phyloP scores from a whole-genome alignment of 2,113 vertebrate species.

The Elanoides forficatus region DNA sequence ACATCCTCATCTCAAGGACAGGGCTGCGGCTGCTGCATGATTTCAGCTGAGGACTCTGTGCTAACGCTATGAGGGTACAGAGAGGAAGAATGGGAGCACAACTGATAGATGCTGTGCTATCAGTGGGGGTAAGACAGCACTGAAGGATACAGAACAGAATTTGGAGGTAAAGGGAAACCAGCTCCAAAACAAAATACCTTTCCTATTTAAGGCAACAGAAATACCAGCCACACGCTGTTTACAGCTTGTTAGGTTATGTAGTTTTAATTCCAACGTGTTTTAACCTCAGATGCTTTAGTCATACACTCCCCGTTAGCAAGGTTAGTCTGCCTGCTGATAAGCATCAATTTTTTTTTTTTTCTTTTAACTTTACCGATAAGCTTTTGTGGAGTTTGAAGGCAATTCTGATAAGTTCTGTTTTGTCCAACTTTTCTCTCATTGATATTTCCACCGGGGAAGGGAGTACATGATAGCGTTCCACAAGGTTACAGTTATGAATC shows the following conservation, averaged over 20 bases:
- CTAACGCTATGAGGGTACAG: rapidly evolving
- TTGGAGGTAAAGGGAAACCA: background rate
- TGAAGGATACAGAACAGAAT: background rate
- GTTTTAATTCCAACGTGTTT: background rate
- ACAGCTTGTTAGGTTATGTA: background rate
- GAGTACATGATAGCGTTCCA: rapidly evolving
- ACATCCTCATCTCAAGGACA: rapidly evolving
- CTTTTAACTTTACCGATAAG: too few species aligned
- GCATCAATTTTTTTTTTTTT: too few species aligned
- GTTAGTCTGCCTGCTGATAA: background rate
- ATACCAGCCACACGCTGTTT: background rate
- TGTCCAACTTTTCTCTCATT: background rate
- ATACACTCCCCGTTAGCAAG: background rate
- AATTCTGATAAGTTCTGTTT: background rate
- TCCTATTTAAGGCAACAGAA: background rate
- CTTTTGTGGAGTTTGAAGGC: background rate
- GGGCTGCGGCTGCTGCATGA: rapidly evolving
- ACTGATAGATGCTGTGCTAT: rapidly evolving
- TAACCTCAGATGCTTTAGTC: background rate
- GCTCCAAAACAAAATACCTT: background rate
- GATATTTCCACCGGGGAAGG: background rate
- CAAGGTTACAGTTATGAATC: background rate
- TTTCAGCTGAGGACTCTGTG: background rate
- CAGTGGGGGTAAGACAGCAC: too few species aligned
- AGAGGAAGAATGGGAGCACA: rapidly evolving